A percentile compares a stretch with the other conserved stretches of the same genome.
Conservation (phyloP, 2,113 vertebrate genomes). For the Hemiscyllium ocellatum region DNA sequence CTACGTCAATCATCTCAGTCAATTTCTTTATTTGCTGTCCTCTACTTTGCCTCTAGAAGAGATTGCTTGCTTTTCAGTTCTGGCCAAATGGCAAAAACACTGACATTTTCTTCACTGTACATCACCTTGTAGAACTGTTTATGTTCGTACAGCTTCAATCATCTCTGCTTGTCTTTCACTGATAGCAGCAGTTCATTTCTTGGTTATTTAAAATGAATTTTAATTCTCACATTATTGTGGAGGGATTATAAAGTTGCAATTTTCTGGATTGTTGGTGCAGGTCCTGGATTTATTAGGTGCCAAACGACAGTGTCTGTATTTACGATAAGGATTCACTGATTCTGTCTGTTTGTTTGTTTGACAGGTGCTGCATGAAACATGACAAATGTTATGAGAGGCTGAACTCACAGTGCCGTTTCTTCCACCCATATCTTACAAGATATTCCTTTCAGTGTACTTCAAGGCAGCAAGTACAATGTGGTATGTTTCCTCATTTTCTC, state of each 20-base stretch:
- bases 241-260: not conserved
- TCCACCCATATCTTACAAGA: not conserved
- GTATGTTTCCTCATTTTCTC: not conserved
- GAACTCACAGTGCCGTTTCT: not conserved
- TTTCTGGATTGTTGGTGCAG: not conserved
- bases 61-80: too few relatives aligned
- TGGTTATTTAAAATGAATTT: not conserved
- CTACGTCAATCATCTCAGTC: too few relatives aligned
- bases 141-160: not conserved
- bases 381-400: constrained; percentile 3
- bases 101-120: too few relatives aligned
- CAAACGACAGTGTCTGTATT: not conserved
- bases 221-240: not conserved
- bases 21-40: too few relatives aligned
- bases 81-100: too few relatives aligned
- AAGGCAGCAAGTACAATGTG: not conserved
- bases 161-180: not conserved
- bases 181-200: not conserved
- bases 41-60: too few relatives aligned
- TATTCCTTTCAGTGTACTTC: constrained; percentile 17
- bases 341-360: not conserved
- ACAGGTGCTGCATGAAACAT: constrained; percentile 24
- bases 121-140: too few relatives aligned
- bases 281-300: not conserved
- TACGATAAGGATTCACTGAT: not conserved